phyloP scores from a whole-genome alignment of 1,140 invertebrate genomes.

The Anastrepha ludens region DNA sequence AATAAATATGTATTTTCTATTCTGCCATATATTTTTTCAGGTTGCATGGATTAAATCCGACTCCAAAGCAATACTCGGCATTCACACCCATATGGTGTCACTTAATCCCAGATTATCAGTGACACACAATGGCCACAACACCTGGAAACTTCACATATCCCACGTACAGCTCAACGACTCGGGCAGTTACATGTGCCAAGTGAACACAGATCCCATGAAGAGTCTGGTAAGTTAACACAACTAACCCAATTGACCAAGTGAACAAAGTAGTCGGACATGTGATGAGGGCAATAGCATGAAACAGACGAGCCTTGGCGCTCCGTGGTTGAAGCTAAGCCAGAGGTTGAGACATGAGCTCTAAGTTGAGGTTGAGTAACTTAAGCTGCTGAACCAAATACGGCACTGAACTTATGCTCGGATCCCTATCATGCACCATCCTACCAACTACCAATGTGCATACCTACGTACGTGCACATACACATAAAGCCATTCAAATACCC shows the following conservation, averaged over 20 bases:
- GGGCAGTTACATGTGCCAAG: constrained; percentile 93
- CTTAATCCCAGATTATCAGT: constrained; percentile 89
- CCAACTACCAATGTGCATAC: neutral
- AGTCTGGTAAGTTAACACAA: constrained; percentile 82
- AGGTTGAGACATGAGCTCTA: neutral
- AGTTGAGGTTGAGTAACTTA: constrained; percentile 8
- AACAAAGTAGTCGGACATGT: neutral
- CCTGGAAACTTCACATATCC: constrained; percentile 91
- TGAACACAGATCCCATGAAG: constrained; percentile 93
- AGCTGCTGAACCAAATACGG: constrained; percentile 9
- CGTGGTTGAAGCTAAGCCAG: neutral
- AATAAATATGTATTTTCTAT: neutral
- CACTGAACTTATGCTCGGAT: too few relatives aligned
- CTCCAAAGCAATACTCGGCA: constrained; percentile 90
- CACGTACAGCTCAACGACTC: constrained; percentile 92
- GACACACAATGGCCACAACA: constrained; percentile 92
- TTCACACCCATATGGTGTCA: constrained; percentile 92
- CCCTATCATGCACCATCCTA: too few relatives aligned
- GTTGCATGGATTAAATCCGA: constrained; percentile 95
- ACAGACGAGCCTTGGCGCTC: neutral
- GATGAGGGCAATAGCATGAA: neutral
- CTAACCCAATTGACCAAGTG: constrained; percentile 4
- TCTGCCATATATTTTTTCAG: constrained; percentile 75
- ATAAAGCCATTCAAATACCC: neutral
- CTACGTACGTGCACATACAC: too few relatives aligned